Base-by-base conservation (phyloP, 2,113 vertebrate genomes). In the Centropus bengalensis region DNA sequence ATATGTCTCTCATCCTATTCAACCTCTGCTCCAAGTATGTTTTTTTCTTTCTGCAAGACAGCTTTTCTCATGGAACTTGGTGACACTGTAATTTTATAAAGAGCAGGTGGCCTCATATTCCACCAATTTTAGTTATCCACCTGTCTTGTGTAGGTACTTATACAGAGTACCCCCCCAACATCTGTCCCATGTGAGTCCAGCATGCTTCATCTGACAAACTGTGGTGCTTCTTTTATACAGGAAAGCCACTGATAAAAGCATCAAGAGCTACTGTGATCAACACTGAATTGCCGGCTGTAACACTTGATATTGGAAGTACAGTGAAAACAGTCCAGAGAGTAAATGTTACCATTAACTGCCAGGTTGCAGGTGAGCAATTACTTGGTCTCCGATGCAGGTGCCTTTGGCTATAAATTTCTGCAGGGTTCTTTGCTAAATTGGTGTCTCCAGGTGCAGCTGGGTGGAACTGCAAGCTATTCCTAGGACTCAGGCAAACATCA, bases 241-340 rank as follows among this genome's bases (percentile, higher is more conserved):
- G 98, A 92, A 98, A 98, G 63, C 98, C 98, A n/a, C 87, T 98
- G 78, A 97, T 98, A 96, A 98, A 98, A 79, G 73, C 97, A 30
- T 98, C 98, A 51, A 97, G 96, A 88, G 44, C 87, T 69, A 95
- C 94, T 1, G 55, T 98, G 86, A 67, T 97, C 95, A 98, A 98
- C 94, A 97, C 93, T 5, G 96, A 98, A 59, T 96, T 83, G 2
- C 91, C 96, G 33, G 62, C 94, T 12, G 52, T 98, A 69, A 94
- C 91, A 10, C 93, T 96, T 63, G 98, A 98, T 38, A 95, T 98
- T 67, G 98, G 98, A 62, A 96, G 97, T 80, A 96, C 94, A 22
- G 51, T 98, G 95, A 98, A 97, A 96, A 98, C 98, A 42, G 95
- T 98, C 26, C 96, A 30, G 44, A 97, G 96, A 79, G 90, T 92